Conservation (phyloP, 2,113 vertebrate genomes). For the Nanorana parkeri region DNA sequence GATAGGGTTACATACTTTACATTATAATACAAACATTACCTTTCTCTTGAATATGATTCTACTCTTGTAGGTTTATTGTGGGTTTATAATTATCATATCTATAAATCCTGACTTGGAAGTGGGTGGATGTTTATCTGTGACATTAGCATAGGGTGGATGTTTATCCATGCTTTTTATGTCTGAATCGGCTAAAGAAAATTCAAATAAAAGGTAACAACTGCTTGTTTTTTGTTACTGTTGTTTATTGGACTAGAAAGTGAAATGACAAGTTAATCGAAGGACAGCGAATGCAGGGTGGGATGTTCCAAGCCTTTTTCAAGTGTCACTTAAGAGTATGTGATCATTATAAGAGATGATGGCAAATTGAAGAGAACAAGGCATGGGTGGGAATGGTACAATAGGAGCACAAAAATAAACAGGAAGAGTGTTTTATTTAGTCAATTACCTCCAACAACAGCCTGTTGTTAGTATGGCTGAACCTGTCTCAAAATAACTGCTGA, state of each 20-base stretch:
- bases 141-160: constrained; percentile 8
- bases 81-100: constrained; percentile 28
- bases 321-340: constrained; percentile 40
- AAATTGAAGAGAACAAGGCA: constrained; percentile 30
- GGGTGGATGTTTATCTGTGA: too few relatives aligned
- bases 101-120: background rate
- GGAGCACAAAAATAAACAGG: constrained; percentile 9
- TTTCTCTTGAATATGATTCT: background rate
- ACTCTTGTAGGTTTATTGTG: background rate
- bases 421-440: constrained; percentile 37
- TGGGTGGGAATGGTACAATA: background rate
- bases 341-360: constrained; percentile 25
- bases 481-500: background rate
- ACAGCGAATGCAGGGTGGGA: constrained; percentile 28
- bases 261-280: constrained; percentile 56
- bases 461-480: constrained; percentile 1
- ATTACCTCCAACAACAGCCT: constrained; percentile 13
- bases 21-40: too few relatives aligned
- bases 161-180: constrained; percentile 21
- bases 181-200: background rate
- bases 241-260: constrained; percentile 49
- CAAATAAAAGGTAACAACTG: constrained; percentile 1
- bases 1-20: too few relatives aligned
- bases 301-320: constrained; percentile 8
- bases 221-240: constrained; percentile 15